These are phyloP conservation scores for Acrobasis consociella DNA, from an alignment of 2,888 invertebrate genomes.

Conservation along the genomic window DNA sequence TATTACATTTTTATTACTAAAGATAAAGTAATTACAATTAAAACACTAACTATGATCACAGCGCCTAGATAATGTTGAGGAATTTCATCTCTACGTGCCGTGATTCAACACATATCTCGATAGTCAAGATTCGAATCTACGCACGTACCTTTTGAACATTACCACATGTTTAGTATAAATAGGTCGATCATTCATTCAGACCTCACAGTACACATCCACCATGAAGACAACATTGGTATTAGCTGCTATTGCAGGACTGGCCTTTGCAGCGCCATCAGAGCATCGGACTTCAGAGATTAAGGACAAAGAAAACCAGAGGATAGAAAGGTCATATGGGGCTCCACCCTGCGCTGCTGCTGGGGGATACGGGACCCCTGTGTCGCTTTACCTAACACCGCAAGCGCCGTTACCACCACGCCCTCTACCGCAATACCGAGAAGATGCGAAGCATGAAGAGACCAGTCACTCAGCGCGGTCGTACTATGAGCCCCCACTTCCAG, in stretches of 20 bases:
- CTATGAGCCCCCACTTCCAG: slow-evolving; percentile 21
- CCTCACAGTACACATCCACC: slow-evolving; percentile 29
- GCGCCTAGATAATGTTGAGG: background rate
- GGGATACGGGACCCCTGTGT: background rate
- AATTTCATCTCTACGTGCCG: slow-evolving; percentile 10
- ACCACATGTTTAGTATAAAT: slow-evolving; percentile 31
- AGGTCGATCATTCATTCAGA: slow-evolving; percentile 8
- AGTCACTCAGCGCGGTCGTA: slow-evolving; percentile 26
- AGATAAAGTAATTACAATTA: too few relatives aligned
- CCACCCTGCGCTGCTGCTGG: slow-evolving; percentile 9
- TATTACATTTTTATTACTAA: too few relatives aligned
- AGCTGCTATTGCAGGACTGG: slow-evolving; percentile 29
- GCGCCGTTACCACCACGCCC: background rate
- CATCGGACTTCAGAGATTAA: slow-evolving; percentile 19
- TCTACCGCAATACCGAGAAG: slow-evolving; percentile 11
- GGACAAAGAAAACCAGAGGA: slow-evolving; percentile 24
- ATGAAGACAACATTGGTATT: slow-evolving; percentile 38
- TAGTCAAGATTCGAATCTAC: slow-evolving; percentile 1
- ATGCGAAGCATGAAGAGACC: slow-evolving; percentile 15
- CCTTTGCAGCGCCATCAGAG: slow-evolving; percentile 36
- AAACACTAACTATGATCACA: too few relatives aligned
- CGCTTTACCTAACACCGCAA: slow-evolving; percentile 9
- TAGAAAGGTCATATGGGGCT: slow-evolving; percentile 32
- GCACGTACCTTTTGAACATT: slow-evolving; percentile 11
- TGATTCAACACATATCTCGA: background rate